Evolutionary conservation across 2,888 invertebrate genomes (phyloP), one percentile per base, ranked within the genome.

Genomic region (Cynaeus angustus): DNA sequence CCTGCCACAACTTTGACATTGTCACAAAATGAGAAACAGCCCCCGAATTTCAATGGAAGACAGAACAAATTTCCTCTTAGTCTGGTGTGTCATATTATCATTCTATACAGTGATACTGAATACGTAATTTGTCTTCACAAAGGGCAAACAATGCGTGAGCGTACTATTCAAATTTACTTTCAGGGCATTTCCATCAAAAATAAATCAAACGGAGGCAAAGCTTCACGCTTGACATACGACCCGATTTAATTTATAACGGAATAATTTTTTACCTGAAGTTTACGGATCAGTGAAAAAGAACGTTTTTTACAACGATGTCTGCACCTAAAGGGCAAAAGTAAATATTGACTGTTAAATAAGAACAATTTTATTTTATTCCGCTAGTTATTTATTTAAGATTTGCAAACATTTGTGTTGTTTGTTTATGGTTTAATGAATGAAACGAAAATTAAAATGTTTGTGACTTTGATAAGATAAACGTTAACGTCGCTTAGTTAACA

Each of bases 81-180:
- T 14, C 55, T 21, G 52, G 52, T 37, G 37, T 30, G 55, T 56
- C 41, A 46, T 46, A 46, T 46, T 46, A 46, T 46, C 46, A 43
- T 41, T 56, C 43, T 21, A 56, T 41, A 43, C 41, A 43, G 56
- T 56, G 43, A 56, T 26, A 43, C 14, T 56, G 56, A 56, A 56
- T 56, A 43, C 43, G 56, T 56, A 56, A 56, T 56, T 56, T 56
- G 56, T 56, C 56, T 43, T 56, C 56, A 56, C 56, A 38, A 56
- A 56, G 38, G 28, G 43, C 56, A 56, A 56, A 56, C 56, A 56
- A 56, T 56, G 56, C 43, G 26, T 41, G 56, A 41, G 41, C 43
- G 56, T 43, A 56, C 43, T 56, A 56, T 56, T 56, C 56, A 56
- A 56, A 56, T 56, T 56, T 56, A 56, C 56, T 56, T 56, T 56